Conservation (phyloP, 2,888 invertebrate genomes). For the Pyralis farinalis region DNA sequence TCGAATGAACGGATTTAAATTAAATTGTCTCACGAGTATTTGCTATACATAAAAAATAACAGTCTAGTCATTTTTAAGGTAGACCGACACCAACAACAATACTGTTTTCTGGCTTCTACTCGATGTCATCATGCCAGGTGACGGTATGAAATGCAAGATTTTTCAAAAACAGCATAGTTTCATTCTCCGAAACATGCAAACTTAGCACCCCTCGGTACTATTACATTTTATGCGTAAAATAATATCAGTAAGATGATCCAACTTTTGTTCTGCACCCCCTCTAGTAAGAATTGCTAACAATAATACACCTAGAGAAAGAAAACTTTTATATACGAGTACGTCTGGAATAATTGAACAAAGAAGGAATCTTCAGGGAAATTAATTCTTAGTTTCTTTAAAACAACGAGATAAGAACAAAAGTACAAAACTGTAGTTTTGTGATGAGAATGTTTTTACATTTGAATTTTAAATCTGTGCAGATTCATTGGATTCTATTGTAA, state of each 20-base stretch:
- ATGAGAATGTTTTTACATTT: constrained; percentile 10
- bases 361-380: constrained; percentile 37
- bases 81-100: no score
- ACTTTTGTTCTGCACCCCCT: not conserved
- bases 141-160: no score
- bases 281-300: constrained; percentile 7
- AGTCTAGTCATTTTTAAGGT: no score
- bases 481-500: constrained; percentile 8
- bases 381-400: constrained; percentile 21
- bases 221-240: constrained; percentile 1
- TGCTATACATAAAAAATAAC: no score
- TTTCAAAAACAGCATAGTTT: no score
- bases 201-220: no score
- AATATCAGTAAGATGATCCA: constrained; percentile 7
- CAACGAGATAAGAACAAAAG: constrained; percentile 17
- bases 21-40: no score
- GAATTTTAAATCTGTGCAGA: constrained; percentile 9
- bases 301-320: constrained; percentile 13
- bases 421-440: constrained; percentile 10
- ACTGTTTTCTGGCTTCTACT: no score
- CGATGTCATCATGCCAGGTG: no score
- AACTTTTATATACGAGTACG: constrained; percentile 17
- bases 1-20: no score
- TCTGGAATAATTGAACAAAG: constrained; percentile 27
- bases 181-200: no score